phyloP scores from a whole-genome alignment of 2,113 vertebrate genomes.

The Dissostichus mawsoni region DNA sequence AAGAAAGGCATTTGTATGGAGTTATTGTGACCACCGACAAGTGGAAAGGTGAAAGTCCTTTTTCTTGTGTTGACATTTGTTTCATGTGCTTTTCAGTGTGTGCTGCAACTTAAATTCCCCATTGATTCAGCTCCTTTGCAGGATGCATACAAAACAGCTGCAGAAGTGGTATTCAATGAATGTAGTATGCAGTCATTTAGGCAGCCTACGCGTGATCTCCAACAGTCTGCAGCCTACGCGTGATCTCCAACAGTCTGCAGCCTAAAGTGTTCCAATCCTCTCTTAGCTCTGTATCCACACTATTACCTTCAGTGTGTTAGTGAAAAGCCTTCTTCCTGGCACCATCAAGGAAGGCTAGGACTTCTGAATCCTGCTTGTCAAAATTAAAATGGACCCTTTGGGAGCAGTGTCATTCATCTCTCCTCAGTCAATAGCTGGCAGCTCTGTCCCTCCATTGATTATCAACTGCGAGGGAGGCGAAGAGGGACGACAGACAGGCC shows the following conservation, averaged over 20 bases:
- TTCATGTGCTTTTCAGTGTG: background rate
- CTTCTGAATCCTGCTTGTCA: slow-evolving; percentile 77
- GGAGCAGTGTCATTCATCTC: slow-evolving; percentile 80
- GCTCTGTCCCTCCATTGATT: slow-evolving; percentile 77
- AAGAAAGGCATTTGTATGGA: background rate
- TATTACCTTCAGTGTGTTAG: slow-evolving; percentile 65
- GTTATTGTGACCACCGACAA: slow-evolving; percentile 1
- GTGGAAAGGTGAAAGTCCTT: slow-evolving; percentile 25
- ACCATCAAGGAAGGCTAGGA: slow-evolving; percentile 62
- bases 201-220: slow-evolving; percentile 19
- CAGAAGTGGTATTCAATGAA: slow-evolving; percentile 41
- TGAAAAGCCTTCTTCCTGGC: slow-evolving; percentile 67
- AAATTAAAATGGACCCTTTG: slow-evolving; percentile 77
- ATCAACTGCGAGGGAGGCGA: slow-evolving; percentile 72
- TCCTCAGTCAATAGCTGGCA: slow-evolving; percentile 80
- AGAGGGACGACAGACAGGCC: slow-evolving; percentile 61
- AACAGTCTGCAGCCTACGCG: slow-evolving; percentile 39
- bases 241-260: slow-evolving; percentile 53
- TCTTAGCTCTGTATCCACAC: slow-evolving; percentile 66
- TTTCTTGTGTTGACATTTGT: slow-evolving; percentile 45
- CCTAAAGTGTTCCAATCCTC: slow-evolving; percentile 63
- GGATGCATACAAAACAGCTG: slow-evolving; percentile 28
- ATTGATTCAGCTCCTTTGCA: slow-evolving; percentile 7
- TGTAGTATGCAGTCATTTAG: slow-evolving; percentile 50
- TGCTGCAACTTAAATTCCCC: slow-evolving; percentile 35